Conservation (phyloP, 2,113 vertebrate species). For the Eonycteris spelaea region DNA sequence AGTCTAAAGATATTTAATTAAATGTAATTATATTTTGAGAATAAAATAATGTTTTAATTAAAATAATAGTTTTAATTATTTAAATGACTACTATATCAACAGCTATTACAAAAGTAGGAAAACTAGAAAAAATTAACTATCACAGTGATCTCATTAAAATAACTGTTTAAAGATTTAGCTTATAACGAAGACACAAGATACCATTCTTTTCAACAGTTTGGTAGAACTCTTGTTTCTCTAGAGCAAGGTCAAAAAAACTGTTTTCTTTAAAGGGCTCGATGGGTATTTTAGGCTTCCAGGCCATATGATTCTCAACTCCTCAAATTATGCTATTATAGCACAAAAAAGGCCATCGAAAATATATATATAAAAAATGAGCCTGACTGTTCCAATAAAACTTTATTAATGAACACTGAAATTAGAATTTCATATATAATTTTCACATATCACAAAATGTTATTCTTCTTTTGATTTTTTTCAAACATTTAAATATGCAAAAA, state of each 20-base stretch:
- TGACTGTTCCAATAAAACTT: not conserved
- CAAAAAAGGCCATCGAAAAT: not conserved
- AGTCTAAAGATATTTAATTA: conserved; percentile 38
- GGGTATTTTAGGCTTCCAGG: not conserved
- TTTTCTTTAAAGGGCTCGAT: not conserved
- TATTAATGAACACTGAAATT: not conserved
- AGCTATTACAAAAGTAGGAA: not conserved
- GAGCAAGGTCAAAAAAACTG: not conserved
- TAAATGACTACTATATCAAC: not conserved
- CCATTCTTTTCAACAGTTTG: not conserved
- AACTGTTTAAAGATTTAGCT: not conserved
- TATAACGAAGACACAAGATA: not conserved
- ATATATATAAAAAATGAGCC: not conserved
- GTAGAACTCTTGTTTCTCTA: not conserved
- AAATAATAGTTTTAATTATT: conserved; percentile 4
- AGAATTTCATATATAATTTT: not conserved
- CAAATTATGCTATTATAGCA: not conserved
- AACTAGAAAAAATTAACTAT: conserved; percentile 14
- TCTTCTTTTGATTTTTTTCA: conserved; percentile 3
- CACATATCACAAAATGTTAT: not conserved
- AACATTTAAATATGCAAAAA: not conserved
- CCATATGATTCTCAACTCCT: not conserved
- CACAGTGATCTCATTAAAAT: not conserved
- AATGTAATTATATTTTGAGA: conserved; percentile 25
- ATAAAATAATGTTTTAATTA: not conserved